Evolutionary conservation across 2,797 vertebrate genomes (phyloP).

Genomic region (Coccyzus lansbergi): DNA sequence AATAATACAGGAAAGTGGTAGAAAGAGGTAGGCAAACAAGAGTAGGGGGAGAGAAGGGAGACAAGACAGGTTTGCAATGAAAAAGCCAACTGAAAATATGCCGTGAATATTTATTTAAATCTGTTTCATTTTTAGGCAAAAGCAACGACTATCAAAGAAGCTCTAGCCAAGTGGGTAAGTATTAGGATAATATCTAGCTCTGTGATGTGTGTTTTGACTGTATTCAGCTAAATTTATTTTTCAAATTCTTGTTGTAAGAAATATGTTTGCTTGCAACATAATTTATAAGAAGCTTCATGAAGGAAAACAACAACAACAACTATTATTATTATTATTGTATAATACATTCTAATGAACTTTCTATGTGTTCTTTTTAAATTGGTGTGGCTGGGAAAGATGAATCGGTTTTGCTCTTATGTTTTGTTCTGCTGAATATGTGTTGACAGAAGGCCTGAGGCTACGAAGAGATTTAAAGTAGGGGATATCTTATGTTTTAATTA

Average conservation of each 20-base stretch:
- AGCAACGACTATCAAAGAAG: conserved; percentile 89
- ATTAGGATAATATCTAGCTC: neutral
- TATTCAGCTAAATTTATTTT: neutral
- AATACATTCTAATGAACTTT: neutral
- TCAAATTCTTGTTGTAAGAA: neutral
- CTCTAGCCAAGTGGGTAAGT: conserved; percentile 86
- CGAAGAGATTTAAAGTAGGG: neutral
- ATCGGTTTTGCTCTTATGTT: neutral
- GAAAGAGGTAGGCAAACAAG: neutral
- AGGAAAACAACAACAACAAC: no score
- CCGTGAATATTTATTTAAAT: conserved; percentile 14
- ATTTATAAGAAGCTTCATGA: neutral
- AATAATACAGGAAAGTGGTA: neutral
- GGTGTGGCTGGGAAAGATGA: neutral
- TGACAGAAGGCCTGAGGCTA: neutral
- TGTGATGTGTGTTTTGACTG: neutral
- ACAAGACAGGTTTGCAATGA: neutral
- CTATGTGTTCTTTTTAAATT: neutral
- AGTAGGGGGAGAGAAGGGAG: neutral
- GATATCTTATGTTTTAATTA: neutral
- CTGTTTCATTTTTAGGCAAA: conserved; percentile 80
- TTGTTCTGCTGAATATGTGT: neutral
- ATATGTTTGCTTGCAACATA: neutral
- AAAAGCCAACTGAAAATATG: neutral
- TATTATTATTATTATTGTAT: neutral